Evolutionary conservation across 2,797 vertebrate species (phyloP), one percentile per base, ranked within the genome.

Genomic region (Selene dorsalis): DNA sequence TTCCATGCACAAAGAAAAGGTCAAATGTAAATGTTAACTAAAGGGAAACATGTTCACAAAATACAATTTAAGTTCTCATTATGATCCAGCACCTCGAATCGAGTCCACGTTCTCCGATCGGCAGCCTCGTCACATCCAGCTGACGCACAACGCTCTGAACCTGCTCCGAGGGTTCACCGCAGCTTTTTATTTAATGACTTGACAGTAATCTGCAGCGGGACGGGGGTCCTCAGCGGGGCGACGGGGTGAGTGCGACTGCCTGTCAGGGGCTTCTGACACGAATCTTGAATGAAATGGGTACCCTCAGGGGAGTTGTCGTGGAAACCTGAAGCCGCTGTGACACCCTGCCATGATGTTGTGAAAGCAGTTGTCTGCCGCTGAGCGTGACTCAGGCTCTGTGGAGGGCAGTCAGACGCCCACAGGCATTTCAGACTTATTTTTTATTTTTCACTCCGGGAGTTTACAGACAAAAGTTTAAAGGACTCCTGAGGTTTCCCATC

Each of bases 191-290:
- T 18, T 18, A 45, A 45, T 18, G 43, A 22, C 73, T 48, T 67
- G 63, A 79, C 63, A 66, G 64, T 20, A 52, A 63, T 76, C 60
- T 59, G 22, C 10, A 18, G 35, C 59, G 2, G 59, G 24, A 35
- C 3, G 24, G 71, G 55, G 60, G 0, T 26, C 70, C 62, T 47
- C 45, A 24, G 58, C 9, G 20, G 53, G 30, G 70, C 4, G 20
- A 3, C 3, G 13, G 55, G 43, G 10, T 14, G 59, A 32, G 64
- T 70, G 12, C 12, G 4, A 39, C 41, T 2, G 35, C 13, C 3
- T 20, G 43, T 35, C 20, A 1, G 62, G 59, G 39, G 45, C 53
- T n/a, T 28, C 65, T 67, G 65, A 62, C 69, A 50, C 24, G 14
- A 24, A 8, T 56, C 45, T 52, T 55, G 16, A 63, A 63, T 39